phyloP scores from a whole-genome alignment of 2,888 invertebrate species.

The Drosophila ustulata region DNA sequence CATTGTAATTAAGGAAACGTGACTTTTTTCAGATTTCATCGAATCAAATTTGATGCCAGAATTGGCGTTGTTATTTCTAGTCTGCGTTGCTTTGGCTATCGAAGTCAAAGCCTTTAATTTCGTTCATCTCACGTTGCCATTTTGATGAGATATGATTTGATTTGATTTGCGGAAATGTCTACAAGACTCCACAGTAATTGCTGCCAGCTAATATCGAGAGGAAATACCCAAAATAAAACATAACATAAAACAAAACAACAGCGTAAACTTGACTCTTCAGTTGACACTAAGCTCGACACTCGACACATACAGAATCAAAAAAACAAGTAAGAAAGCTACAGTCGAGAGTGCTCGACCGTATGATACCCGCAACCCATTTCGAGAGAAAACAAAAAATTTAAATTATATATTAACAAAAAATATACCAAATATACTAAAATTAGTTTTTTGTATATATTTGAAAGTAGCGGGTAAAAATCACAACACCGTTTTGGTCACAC shows the following conservation, averaged over 20 bases:
- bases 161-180: slow-evolving; percentile 70
- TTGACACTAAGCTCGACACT: slow-evolving; percentile 29
- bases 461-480: no score
- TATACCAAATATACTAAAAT: no score
- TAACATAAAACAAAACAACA: background rate
- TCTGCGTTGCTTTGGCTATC: slow-evolving; percentile 26
- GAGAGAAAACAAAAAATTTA: no score
- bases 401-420: no score
- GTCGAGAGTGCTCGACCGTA: no score
- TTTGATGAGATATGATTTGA: slow-evolving; percentile 66
- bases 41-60: slow-evolving; percentile 48
- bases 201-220: slow-evolving; percentile 19
- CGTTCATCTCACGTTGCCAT: slow-evolving; percentile 59
- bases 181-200: slow-evolving; percentile 43
- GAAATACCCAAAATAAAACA: slow-evolving; percentile 13
- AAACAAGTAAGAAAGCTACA: no score
- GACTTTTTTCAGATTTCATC: slow-evolving; percentile 78
- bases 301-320: background rate
- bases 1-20: slow-evolving; percentile 80
- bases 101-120: slow-evolving; percentile 60
- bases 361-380: no score
- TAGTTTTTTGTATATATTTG: no score
- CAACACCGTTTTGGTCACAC: no score
- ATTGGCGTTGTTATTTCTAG: slow-evolving; percentile 67
- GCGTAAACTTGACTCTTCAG: slow-evolving; percentile 7